These are phyloP conservation scores for Athalia rosae DNA, from an alignment of 2,888 invertebrate genomes.

Conservation along the genomic window DNA sequence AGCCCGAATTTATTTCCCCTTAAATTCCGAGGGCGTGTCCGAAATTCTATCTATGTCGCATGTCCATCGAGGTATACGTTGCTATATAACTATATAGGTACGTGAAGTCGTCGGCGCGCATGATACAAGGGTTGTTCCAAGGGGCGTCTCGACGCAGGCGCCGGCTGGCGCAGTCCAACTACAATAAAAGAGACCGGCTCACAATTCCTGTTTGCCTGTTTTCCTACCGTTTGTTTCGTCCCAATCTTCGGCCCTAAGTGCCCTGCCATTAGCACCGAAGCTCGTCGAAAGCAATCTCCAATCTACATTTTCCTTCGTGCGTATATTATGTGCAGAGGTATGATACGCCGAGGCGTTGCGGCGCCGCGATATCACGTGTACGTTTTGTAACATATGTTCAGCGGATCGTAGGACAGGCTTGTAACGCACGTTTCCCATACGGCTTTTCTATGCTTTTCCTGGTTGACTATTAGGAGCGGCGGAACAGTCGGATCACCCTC, in stretches of 20 bases:
- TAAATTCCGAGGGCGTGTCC: slow-evolving; percentile 10
- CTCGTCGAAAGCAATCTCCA: slow-evolving; percentile 20
- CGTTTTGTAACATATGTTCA: too few species aligned
- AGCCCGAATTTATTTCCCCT: background rate
- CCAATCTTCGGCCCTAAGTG: slow-evolving; percentile 58
- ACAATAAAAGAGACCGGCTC: slow-evolving; percentile 27
- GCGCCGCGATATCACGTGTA: background rate
- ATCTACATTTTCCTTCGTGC: background rate
- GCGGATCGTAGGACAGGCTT: too few species aligned
- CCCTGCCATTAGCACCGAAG: slow-evolving; percentile 49
- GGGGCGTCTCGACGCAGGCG: slow-evolving; percentile 44
- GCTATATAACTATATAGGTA: background rate
- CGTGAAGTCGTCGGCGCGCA: slow-evolving; percentile 1
- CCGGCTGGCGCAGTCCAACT: background rate
- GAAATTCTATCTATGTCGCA: background rate
- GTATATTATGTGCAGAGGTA: background rate
- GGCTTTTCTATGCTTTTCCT: too few species aligned
- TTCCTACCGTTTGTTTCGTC: slow-evolving; percentile 59
- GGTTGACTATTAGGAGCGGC: too few species aligned
- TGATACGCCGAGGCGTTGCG: background rate
- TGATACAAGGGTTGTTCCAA: slow-evolving; percentile 19
- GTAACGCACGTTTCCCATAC: too few species aligned
- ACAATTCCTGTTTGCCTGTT: slow-evolving; percentile 58
- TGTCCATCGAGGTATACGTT: background rate
- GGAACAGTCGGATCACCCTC: background rate